Percentiles rank a stretch among this genome's conserved stretches.
phyloP scores from a whole-genome alignment of 2,888 invertebrate species.

The Syrphus vitripennis region DNA sequence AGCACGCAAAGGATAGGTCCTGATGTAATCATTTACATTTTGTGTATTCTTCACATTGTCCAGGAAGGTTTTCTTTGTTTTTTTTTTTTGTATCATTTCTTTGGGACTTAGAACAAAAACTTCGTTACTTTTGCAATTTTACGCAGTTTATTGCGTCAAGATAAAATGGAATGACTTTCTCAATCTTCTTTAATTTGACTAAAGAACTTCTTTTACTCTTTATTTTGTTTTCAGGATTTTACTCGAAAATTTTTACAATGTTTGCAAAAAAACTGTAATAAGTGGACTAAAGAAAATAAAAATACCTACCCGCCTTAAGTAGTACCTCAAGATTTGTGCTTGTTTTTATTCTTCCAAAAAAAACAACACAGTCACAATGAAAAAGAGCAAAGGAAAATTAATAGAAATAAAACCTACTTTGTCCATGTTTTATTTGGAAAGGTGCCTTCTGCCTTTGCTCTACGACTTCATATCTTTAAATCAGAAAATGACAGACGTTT shows the following conservation, averaged over 20 bases:
- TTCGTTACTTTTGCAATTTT: slow-evolving; percentile 53
- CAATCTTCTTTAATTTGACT: neutral
- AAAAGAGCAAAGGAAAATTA: neutral
- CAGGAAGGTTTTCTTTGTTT: neutral
- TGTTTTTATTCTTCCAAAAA: slow-evolving; percentile 22
- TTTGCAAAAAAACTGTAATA: neutral
- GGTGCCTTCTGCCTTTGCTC: neutral
- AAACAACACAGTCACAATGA: neutral
- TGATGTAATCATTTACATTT: neutral
- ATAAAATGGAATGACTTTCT: slow-evolving; percentile 43
- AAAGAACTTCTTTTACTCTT: slow-evolving; percentile 14
- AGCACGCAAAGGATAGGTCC: neutral
- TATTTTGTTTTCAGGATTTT: neutral
- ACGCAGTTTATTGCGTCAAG: slow-evolving; percentile 64
- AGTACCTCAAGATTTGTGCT: slow-evolving; percentile 49
- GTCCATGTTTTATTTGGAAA: neutral
- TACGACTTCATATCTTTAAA: neutral
- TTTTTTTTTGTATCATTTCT: neutral
- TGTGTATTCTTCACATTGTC: slow-evolving; percentile 9
- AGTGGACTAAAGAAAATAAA: slow-evolving; percentile 29
- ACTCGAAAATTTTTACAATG: neutral
- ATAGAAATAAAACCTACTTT: neutral
- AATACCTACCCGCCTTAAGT: slow-evolving; percentile 13
- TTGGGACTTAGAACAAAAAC: neutral
- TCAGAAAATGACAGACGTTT: slow-evolving; percentile 41